Evolutionary conservation across 2,888 invertebrate genomes (phyloP).

Genomic region (Tetheella fluctuosa): DNA sequence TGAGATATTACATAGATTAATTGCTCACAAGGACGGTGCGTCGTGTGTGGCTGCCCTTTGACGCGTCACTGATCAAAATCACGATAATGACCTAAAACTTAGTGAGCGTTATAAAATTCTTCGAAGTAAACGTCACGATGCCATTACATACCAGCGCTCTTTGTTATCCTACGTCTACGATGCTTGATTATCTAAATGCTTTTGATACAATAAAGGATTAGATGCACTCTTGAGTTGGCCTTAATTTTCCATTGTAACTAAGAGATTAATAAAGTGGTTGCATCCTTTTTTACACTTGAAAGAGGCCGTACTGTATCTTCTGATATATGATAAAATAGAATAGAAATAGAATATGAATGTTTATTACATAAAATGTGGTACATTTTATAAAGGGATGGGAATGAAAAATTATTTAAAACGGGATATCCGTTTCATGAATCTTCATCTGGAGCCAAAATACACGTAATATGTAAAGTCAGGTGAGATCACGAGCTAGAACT

Average conservation of each 20-base stretch:
- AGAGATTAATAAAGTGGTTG: slow-evolving; percentile 43
- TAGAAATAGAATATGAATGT: too few relatives aligned
- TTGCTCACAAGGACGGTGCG: slow-evolving; percentile 65
- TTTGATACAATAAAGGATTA: slow-evolving; percentile 66
- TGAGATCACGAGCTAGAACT: too few relatives aligned
- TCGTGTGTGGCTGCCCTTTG: slow-evolving; percentile 77
- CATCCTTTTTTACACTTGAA: slow-evolving; percentile 26
- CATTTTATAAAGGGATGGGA: too few relatives aligned
- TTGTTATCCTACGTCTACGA: slow-evolving; percentile 46
- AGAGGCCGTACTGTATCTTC: not conserved
- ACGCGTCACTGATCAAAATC: slow-evolving; percentile 72
- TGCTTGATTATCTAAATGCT: slow-evolving; percentile 74
- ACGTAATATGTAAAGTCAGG: too few relatives aligned
- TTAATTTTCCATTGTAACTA: slow-evolving; percentile 65
- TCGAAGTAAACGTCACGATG: slow-evolving; percentile 68
- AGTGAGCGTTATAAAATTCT: slow-evolving; percentile 73
- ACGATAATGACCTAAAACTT: slow-evolving; percentile 73
- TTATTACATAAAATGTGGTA: too few relatives aligned
- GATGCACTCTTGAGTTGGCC: slow-evolving; percentile 46
- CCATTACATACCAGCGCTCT: slow-evolving; percentile 60
- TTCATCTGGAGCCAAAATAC: too few relatives aligned
- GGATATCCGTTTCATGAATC: too few relatives aligned
- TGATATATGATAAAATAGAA: not conserved
- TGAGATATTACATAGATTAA: slow-evolving; percentile 63
- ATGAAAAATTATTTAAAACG: too few relatives aligned